Conservation (phyloP, 2,113 vertebrate species). For the Mirza zaza region DNA sequence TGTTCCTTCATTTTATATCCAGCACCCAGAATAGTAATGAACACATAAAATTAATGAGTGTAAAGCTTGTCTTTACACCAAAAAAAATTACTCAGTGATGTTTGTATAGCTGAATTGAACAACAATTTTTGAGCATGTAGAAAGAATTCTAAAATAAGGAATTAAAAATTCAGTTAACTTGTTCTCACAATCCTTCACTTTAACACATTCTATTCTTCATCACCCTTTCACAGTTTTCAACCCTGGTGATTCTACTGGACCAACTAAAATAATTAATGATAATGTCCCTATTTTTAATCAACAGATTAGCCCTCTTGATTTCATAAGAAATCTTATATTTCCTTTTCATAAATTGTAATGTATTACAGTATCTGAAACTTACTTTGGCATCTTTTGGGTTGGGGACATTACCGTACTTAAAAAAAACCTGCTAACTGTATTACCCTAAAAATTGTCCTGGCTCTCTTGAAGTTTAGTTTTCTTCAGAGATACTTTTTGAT, state of each 20-base stretch:
- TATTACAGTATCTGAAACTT: background rate
- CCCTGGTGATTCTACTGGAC: background rate
- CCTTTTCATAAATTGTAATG: background rate
- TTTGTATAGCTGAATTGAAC: background rate
- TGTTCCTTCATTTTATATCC: background rate
- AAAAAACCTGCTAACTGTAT: too few species aligned
- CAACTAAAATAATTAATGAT: background rate
- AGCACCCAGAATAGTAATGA: background rate
- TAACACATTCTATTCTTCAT: background rate
- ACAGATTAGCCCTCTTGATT: background rate
- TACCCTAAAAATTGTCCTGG: background rate
- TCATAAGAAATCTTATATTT: background rate
- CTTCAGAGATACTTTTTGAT: background rate
- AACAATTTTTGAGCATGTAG: background rate
- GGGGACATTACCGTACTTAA: too few species aligned
- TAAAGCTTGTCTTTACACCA: too few species aligned
- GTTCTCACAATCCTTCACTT: too few species aligned
- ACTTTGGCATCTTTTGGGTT: background rate
- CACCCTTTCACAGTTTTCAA: background rate
- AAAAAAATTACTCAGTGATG: background rate
- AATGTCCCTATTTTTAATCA: background rate
- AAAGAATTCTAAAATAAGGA: too few species aligned
- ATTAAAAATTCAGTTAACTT: too few species aligned
- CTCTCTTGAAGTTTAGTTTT: background rate
- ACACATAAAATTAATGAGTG: background rate